A percentile compares a stretch with the other conserved stretches of the same genome.
Conservation (phyloP, 1,140 invertebrate species). For the Manduca sexta region DNA sequence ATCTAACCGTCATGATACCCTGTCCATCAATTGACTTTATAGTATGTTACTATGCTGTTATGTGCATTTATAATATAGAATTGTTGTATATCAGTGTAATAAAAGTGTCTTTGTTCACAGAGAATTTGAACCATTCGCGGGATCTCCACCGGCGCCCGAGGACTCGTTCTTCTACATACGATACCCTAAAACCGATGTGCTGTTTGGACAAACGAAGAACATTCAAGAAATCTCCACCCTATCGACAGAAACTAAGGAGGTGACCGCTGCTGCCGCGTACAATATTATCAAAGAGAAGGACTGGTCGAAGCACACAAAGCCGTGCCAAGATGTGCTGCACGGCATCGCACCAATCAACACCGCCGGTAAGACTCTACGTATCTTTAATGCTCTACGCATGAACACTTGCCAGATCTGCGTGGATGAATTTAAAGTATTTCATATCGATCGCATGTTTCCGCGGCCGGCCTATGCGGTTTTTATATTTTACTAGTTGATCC, state of each 20-base stretch:
- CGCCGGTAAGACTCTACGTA: slow-evolving; percentile 36
- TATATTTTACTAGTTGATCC: too few species aligned
- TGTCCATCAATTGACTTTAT: too few species aligned
- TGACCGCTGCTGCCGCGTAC: slow-evolving; percentile 28
- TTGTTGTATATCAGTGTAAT: too few species aligned
- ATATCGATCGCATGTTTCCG: too few species aligned
- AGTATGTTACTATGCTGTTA: too few species aligned
- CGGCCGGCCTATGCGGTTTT: too few species aligned
- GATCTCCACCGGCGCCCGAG: slow-evolving; percentile 81
- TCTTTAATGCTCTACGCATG: too few species aligned
- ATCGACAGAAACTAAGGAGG: slow-evolving; percentile 20
- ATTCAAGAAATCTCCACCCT: slow-evolving; percentile 10
- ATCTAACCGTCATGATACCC: too few species aligned
- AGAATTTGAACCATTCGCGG: slow-evolving; percentile 79
- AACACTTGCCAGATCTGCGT: too few species aligned
- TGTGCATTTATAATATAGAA: too few species aligned
- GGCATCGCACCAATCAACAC: slow-evolving; percentile 58
- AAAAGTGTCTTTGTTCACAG: slow-evolving; percentile 60
- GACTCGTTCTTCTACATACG: slow-evolving; percentile 81
- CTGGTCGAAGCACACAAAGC: slow-evolving; percentile 78
- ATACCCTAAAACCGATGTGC: slow-evolving; percentile 69
- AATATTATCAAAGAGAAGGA: slow-evolving; percentile 66
- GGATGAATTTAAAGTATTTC: too few species aligned
- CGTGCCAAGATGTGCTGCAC: slow-evolving; percentile 78
- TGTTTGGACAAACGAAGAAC: slow-evolving; percentile 48